These are phyloP conservation scores for Bambusicola thoracicus DNA, from an alignment of 2,113 vertebrate species.

Conservation along the genomic window DNA sequence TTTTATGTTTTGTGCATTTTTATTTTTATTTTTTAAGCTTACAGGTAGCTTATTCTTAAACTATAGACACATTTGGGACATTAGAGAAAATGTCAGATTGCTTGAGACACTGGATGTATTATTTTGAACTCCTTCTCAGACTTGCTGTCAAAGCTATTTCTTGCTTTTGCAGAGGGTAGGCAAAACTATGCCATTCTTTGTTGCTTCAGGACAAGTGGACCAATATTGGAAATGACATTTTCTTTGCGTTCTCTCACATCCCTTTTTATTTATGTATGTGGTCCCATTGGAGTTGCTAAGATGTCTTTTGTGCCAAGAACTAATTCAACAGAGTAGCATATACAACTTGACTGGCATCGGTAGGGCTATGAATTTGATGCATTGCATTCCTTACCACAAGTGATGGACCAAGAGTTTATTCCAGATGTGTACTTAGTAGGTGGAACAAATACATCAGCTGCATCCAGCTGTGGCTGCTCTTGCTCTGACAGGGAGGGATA, in stretches of 20 bases:
- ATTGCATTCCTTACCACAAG: background rate
- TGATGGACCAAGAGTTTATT: background rate
- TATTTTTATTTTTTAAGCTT: background rate
- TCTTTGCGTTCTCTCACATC: background rate
- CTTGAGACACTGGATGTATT: background rate
- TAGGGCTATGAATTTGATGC: background rate
- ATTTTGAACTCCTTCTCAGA: background rate
- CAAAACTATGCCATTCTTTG: background rate
- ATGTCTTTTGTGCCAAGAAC: background rate
- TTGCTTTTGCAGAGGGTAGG: background rate
- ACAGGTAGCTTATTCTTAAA: background rate
- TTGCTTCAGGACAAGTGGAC: conserved; percentile 1
- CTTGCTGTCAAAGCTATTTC: background rate
- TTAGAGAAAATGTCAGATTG: background rate
- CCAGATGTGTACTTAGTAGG: background rate
- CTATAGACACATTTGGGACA: background rate
- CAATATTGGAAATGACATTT: background rate
- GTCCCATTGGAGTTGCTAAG: background rate
- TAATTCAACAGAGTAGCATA: background rate
- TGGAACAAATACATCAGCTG: background rate
- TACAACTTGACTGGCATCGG: background rate
- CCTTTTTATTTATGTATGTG: background rate
- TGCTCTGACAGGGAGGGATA: background rate
- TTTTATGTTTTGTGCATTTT: background rate
- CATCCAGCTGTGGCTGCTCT: background rate